Percentiles rank a stretch among this genome's conserved stretches.
These are phyloP conservation scores for Saccostrea echinata DNA, from an alignment of 1,140 invertebrate species.

Conservation along the genomic window DNA sequence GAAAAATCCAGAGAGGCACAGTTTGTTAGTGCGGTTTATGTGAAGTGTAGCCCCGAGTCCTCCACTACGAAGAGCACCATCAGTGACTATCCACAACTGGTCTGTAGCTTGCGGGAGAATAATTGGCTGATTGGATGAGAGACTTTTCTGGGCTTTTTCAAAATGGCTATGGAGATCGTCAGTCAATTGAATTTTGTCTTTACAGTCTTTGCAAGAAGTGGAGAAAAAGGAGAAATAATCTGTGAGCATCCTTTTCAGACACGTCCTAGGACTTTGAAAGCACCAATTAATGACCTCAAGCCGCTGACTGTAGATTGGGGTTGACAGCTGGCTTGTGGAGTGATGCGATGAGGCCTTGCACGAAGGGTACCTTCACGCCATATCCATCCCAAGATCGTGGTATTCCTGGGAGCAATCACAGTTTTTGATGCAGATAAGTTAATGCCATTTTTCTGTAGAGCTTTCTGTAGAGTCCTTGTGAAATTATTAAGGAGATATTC, in stretches of 20 bases:
- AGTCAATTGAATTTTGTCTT: conserved; percentile 51
- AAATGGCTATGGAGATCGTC: conserved; percentile 28
- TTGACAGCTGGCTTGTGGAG: conserved; percentile 20
- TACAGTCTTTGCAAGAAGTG: conserved; percentile 37
- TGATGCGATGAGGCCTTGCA: conserved; percentile 49
- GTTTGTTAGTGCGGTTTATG: conserved; percentile 33
- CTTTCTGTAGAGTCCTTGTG: neutral
- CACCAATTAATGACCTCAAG: conserved; percentile 57
- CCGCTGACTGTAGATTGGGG: conserved; percentile 31
- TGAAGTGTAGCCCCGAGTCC: conserved; percentile 56
- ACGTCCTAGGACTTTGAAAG: conserved; percentile 41
- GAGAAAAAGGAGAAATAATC: neutral
- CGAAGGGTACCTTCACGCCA: conserved; percentile 38
- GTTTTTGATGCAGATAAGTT: conserved; percentile 46
- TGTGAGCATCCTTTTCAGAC: conserved; percentile 42
- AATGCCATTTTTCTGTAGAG: conserved; percentile 18
- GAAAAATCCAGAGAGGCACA: conserved; percentile 50
- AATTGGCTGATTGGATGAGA: conserved; percentile 46
- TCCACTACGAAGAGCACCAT: conserved; percentile 49
- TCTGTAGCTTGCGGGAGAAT: conserved; percentile 51
- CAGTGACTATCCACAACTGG: conserved; percentile 57
- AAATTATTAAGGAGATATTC: conserved; percentile 39
- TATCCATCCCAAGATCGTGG: conserved; percentile 52
- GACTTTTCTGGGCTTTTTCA: neutral
- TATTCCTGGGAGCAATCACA: conserved; percentile 29